A percentile compares a stretch with the other conserved stretches of the same genome.
These are phyloP conservation scores for Dasyurus viverrinus DNA, from an alignment of 2,113 vertebrate species.

Conservation along the genomic window DNA sequence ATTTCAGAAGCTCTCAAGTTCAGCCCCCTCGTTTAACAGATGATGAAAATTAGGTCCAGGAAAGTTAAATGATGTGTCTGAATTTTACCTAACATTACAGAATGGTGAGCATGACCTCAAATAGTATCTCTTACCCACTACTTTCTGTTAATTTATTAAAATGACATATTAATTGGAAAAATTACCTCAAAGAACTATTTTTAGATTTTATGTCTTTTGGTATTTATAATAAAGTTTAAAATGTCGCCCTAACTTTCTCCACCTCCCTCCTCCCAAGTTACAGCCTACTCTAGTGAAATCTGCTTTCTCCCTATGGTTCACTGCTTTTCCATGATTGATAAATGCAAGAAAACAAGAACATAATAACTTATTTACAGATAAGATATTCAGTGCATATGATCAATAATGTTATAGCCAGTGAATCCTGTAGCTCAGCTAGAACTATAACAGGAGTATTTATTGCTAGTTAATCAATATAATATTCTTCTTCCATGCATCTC, in stretches of 20 bases:
- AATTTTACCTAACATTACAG: not conserved
- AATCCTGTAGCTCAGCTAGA: constrained; percentile 74
- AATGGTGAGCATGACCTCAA: not conserved
- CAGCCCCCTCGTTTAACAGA: not conserved
- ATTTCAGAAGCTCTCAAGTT: not conserved
- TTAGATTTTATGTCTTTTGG: not conserved
- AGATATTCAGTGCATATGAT: constrained; percentile 70
- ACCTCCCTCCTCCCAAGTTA: not conserved
- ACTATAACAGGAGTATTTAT: constrained; percentile 73
- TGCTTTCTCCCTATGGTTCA: not conserved
- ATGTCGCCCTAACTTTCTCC: not conserved
- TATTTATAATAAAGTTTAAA: constrained; percentile 12
- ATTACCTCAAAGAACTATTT: constrained; percentile 25
- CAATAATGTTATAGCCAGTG: constrained; percentile 74
- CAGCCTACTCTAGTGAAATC: constrained; percentile 26
- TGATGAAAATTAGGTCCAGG: not conserved
- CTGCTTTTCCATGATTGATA: constrained; percentile 59
- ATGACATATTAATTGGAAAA: constrained; percentile 3
- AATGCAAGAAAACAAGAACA: constrained; percentile 60
- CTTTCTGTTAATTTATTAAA: not conserved
- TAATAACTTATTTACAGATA: constrained; percentile 78
- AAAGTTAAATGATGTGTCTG: not conserved
- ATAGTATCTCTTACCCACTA: not conserved
- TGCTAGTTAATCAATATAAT: constrained; percentile 79
- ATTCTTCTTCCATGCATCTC: constrained; percentile 67